These are phyloP conservation scores for Phoxinus dragarum DNA, from an alignment of 2,797 vertebrate species.

Conservation along the genomic window DNA sequence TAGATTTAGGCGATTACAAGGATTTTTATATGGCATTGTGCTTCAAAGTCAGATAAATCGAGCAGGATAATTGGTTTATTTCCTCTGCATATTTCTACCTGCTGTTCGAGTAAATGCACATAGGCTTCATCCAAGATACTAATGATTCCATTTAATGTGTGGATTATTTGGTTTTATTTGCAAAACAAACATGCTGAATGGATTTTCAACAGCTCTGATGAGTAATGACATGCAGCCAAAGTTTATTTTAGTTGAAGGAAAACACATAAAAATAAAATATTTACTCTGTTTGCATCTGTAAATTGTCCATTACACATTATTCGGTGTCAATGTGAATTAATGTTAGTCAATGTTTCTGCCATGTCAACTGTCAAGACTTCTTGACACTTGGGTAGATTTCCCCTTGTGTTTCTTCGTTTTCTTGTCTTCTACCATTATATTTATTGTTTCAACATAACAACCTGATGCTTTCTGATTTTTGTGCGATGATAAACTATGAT, in stretches of 20 bases:
- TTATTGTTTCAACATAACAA: not conserved
- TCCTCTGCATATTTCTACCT: not conserved
- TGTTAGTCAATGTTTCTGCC: not conserved
- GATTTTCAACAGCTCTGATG: not conserved
- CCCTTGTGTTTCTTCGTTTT: not conserved
- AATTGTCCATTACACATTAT: not conserved
- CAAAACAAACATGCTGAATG: not conserved
- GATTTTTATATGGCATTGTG: not conserved
- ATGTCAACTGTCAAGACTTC: not conserved
- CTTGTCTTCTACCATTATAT: not conserved
- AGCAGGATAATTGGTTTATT: not conserved
- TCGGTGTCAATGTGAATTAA: not conserved
- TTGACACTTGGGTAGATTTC: not conserved
- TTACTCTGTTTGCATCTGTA: not conserved
- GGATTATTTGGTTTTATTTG: not conserved
- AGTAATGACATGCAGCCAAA: not conserved
- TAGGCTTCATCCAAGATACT: not conserved
- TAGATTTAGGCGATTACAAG: not conserved
- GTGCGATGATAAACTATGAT: not conserved
- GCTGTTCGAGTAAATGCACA: not conserved
- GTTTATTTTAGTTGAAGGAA: not conserved
- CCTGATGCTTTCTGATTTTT: not conserved
- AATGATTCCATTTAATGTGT: not conserved
- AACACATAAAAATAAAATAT: not conserved
- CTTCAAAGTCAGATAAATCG: not conserved